Evolutionary conservation across 2,113 vertebrate genomes (phyloP).

Genomic region (Phyllostomus hastatus): DNA sequence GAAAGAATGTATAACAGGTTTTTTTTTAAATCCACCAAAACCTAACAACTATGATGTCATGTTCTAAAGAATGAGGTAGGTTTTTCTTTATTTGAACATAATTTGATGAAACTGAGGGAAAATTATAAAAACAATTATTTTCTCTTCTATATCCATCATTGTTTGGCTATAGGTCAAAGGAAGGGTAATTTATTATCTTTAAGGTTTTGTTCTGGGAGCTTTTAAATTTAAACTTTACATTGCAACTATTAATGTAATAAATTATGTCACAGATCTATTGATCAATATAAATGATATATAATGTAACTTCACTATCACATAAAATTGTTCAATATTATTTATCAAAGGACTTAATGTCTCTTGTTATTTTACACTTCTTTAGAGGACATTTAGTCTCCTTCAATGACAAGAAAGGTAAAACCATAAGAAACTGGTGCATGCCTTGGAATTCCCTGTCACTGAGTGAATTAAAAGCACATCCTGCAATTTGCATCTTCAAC

Average conservation of each 20-base stretch:
- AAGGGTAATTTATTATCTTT: background rate
- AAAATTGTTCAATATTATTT: background rate
- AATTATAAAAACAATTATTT: background rate
- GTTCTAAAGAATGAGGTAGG: background rate
- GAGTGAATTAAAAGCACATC: background rate
- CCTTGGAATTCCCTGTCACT: background rate
- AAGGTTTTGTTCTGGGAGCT: background rate
- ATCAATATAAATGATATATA: background rate
- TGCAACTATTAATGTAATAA: slow-evolving; percentile 14
- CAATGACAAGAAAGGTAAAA: background rate
- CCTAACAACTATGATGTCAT: background rate
- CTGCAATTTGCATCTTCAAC: slow-evolving; percentile 10
- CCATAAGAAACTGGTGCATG: background rate
- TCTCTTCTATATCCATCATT: background rate
- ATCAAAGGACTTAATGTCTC: background rate
- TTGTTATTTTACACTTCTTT: background rate
- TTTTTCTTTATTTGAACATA: background rate
- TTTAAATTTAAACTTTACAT: background rate
- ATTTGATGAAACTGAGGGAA: background rate
- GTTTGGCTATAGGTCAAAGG: background rate
- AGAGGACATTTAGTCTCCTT: background rate
- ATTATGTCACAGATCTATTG: background rate
- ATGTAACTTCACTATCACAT: background rate
- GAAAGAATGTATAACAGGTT: background rate
- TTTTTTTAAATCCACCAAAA: background rate